Evolutionary conservation across 2,797 vertebrate genomes (phyloP), one percentile per base, ranked within the genome.

Genomic region (Dipus sagitta): DNA sequence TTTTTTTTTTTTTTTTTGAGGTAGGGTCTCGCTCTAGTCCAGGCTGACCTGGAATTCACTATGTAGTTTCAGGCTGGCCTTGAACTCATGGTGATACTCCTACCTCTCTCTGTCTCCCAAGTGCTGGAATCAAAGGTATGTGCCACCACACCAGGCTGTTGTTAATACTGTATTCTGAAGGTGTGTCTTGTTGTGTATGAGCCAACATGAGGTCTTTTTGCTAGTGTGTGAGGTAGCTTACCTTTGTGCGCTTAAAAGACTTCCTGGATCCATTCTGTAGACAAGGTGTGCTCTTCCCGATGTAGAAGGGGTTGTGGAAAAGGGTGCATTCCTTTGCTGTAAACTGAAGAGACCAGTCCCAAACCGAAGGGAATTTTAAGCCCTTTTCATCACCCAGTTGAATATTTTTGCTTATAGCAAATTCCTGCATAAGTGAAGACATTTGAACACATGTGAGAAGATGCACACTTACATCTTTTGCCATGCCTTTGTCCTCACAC

Each of bases 301-400:
- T 93, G 15, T 99, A 99, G 97, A 99, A 98, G 3, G 99, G 99
- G 97, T 99, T 99, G 98, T 99, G 99, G 95, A 99, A 99, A 54
- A 99, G 99, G 77, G 99, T 98, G 93, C 99, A 98, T 92, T 99
- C 99, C 98, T 98, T 98, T 17, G 96, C 95, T 10, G 98, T 98
- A 92, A 99, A 99, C 98, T 99, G 99, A 38, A 99, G 99, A 4
- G 99, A 99, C 99, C 99, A 99, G 96, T 99, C 99, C 99, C 99
- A 99, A 64, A 99, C 99, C 0, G 99, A 98, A n/a, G 99, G 99
- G 97, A 99, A 99, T 79, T 86, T 98, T 79, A 99, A 98, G 80
- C 97, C 98, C 88, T 99, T 99, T 95, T 99, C 99, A 76, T 99
- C 99, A 52, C 99, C 99, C 97, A 99, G 96, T 67, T 99, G 98